Evolutionary conservation across 2,888 invertebrate genomes (phyloP).

Genomic region (Drosophila atripex): DNA sequence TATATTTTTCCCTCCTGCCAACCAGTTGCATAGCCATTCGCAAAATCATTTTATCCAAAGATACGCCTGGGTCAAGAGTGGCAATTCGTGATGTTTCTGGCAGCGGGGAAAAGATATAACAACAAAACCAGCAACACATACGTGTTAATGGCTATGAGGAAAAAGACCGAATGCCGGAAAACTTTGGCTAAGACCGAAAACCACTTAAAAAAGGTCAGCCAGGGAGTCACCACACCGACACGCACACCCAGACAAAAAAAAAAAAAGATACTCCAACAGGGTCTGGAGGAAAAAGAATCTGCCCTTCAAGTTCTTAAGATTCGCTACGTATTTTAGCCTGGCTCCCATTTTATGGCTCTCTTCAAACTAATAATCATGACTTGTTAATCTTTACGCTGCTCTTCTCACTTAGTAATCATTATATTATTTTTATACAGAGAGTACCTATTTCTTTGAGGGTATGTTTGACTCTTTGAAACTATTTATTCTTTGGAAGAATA

Average conservation of each 20-base stretch:
- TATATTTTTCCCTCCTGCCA: background rate
- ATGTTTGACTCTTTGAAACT: background rate
- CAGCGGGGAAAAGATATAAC: slow-evolving; percentile 8
- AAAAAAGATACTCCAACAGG: slow-evolving; percentile 1
- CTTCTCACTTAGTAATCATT: slow-evolving; percentile 41
- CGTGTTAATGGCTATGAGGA: slow-evolving; percentile 23
- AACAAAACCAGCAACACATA: slow-evolving; percentile 46
- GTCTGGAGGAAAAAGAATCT: slow-evolving; percentile 1
- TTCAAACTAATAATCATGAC: slow-evolving; percentile 78
- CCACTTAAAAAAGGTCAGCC: slow-evolving; percentile 49
- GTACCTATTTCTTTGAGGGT: background rate
- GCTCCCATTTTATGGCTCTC: slow-evolving; percentile 13
- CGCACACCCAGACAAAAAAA: background rate
- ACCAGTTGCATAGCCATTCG: slow-evolving; percentile 7
- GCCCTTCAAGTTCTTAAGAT: slow-evolving; percentile 11
- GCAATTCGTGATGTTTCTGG: slow-evolving; percentile 52
- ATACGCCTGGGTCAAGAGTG: slow-evolving; percentile 59
- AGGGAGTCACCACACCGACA: slow-evolving; percentile 15
- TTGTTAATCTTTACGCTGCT: slow-evolving; percentile 77
- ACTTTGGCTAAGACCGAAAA: slow-evolving; percentile 37
- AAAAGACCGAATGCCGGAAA: slow-evolving; percentile 38
- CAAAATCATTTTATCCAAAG: slow-evolving; percentile 2
- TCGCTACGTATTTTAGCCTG: slow-evolving; percentile 2
- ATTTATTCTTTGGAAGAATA: background rate
- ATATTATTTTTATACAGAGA: background rate